Conservation (phyloP, 2,113 vertebrate species). For the Poeciliopsis prolifica region DNA sequence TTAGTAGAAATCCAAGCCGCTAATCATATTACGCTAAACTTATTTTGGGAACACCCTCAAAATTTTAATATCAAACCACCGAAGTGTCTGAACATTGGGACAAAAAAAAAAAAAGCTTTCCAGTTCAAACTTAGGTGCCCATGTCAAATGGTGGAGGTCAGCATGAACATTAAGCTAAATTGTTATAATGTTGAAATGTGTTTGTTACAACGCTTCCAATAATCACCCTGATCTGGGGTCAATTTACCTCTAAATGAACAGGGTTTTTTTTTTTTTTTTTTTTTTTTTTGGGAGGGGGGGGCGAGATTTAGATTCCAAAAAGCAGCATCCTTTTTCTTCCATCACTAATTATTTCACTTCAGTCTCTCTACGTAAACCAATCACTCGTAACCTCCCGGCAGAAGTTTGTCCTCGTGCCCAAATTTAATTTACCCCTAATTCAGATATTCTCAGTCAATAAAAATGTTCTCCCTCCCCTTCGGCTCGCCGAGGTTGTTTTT, state of each 20-base stretch:
- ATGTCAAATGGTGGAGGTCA: conserved; percentile 24
- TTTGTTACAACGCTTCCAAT: conserved; percentile 38
- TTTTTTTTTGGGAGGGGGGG: too few species aligned
- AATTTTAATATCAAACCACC: too few species aligned
- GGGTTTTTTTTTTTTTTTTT: neutral
- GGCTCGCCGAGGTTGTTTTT: conserved; percentile 51
- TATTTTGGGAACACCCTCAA: too few species aligned
- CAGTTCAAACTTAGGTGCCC: too few species aligned
- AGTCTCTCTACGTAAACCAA: conserved; percentile 23
- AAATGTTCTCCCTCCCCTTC: conserved; percentile 37
- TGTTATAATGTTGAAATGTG: conserved; percentile 1
- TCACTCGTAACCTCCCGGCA: conserved; percentile 28
- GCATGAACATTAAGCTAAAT: conserved; percentile 14
- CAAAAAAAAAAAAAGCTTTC: too few species aligned
- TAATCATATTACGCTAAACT: too few species aligned
- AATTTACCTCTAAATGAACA: conserved; percentile 29
- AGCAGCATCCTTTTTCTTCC: too few species aligned
- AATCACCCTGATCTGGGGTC: conserved; percentile 37
- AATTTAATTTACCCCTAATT: conserved; percentile 55
- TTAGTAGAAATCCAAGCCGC: too few species aligned
- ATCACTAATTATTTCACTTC: conserved; percentile 46
- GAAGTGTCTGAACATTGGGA: neutral
- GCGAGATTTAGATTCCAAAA: too few species aligned
- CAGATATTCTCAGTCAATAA: conserved; percentile 56
- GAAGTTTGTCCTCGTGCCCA: conserved; percentile 49